Evolutionary conservation across 2,113 vertebrate species (phyloP), one percentile per base, ranked within the genome.

Genomic region (Psettodes erumei): DNA sequence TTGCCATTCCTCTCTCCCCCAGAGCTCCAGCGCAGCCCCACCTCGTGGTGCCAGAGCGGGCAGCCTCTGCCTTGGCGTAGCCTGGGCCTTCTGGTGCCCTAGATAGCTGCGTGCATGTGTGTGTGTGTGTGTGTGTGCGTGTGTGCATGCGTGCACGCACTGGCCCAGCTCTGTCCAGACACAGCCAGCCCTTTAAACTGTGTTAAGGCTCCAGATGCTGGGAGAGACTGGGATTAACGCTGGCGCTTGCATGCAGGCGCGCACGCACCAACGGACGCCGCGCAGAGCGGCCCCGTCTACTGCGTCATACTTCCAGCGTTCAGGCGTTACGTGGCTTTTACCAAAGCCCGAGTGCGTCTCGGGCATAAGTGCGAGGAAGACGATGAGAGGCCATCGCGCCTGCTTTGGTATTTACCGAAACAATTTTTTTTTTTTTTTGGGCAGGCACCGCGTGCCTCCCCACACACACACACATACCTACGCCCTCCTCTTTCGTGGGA

Each of bases 151-250:
- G 19, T 76, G 71, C 60, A 55, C 77, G 84, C 79, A 82, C 88
- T 88, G 86, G 89, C 89, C 90, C 84, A 59, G 79, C 86, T 89
- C 81, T 79, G 69, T 83, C 69, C 62, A 88, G 89, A 86, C 89
- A 89, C 74, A 85, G 90, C 92, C 92, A 93, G 91, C 87, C 89
- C 90, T 93, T 92, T 92, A 92, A 92, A 93, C 90, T 91, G 88
- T 92, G 91, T 91, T 88, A 88, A 90, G 84, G 87, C 91, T 92
- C 90, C 92, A 93, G 92, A 92, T 93, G 92, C 91, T 92, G 88
- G 75, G 89, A 90, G 90, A 91, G 87, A 91, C 88, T 90, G 89
- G 88, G 90, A 93, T 91, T 93, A 91, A 90, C 85, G 86, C 88
- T 61, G 45, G 83, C 82, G 86, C 84, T 87, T 87, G 81, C 85